phyloP scores from a whole-genome alignment of 2,797 vertebrate species.

The Steatocranus sp. region DNA sequence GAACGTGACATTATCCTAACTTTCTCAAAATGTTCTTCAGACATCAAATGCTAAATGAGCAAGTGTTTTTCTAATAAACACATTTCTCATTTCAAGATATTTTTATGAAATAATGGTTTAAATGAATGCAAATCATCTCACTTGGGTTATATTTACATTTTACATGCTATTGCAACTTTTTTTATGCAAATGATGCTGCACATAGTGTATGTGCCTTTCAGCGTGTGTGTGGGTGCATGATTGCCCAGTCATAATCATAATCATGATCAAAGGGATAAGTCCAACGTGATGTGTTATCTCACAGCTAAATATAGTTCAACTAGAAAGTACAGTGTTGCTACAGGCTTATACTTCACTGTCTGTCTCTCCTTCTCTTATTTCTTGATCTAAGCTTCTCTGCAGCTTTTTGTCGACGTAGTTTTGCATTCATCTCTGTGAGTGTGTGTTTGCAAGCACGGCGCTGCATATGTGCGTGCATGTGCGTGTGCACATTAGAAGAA shows the following conservation, averaged over 20 bases:
- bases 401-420: neutral
- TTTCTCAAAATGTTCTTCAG: neutral
- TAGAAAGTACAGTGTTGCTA: constrained; percentile 54
- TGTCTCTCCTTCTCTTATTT: constrained; percentile 21
- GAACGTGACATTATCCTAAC: neutral
- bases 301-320: constrained; percentile 66
- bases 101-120: neutral
- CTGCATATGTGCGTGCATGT: neutral
- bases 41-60: neutral
- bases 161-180: neutral
- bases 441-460: neutral
- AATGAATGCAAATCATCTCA: neutral
- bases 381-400: constrained; percentile 15
- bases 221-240: constrained; percentile 11
- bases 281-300: constrained; percentile 67
- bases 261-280: constrained; percentile 66
- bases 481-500: neutral
- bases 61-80: neutral
- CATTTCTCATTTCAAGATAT: neutral
- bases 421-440: constrained; percentile 2
- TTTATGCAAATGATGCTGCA: neutral
- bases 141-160: neutral
- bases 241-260: constrained; percentile 58
- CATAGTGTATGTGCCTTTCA: neutral
- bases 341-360: constrained; percentile 41